Conservation (phyloP, 2,888 invertebrate genomes). For the Eupithecia pulchellata region DNA sequence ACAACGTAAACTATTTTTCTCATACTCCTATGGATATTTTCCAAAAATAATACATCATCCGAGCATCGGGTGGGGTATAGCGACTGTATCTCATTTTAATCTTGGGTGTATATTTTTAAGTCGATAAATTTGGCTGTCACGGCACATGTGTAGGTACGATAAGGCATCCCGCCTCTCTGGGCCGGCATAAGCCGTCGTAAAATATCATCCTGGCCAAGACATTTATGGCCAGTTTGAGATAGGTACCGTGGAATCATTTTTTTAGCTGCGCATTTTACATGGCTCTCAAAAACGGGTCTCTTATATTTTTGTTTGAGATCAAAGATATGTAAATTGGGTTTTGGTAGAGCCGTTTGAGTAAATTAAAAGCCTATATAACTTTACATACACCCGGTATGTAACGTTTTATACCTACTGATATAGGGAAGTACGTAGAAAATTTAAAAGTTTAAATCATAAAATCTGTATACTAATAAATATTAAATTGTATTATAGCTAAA, state of each 20-base stretch:
- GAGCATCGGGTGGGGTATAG: conserved; percentile 57
- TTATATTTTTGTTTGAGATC: conserved; percentile 29
- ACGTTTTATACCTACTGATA: too few relatives aligned
- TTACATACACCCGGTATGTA: too few relatives aligned
- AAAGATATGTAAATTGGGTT: conserved; percentile 37
- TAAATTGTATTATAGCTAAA: too few relatives aligned
- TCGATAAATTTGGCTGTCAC: conserved; percentile 84
- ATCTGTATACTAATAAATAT: too few relatives aligned
- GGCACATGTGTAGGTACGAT: conserved; percentile 77
- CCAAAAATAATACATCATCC: conserved; percentile 73
- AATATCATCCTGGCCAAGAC: conserved; percentile 82
- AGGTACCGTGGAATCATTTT: conserved; percentile 74
- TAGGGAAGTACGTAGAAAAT: too few relatives aligned
- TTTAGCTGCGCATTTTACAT: conserved; percentile 52
- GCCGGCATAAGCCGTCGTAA: conserved; percentile 73
- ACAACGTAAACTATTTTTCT: conserved; percentile 47
- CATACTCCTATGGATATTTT: conserved; percentile 25
- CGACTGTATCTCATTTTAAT: conserved; percentile 74
- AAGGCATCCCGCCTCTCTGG: conserved; percentile 71
- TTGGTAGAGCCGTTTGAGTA: conserved; percentile 25
- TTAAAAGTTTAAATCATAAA: too few relatives aligned
- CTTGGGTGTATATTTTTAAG: conserved; percentile 80
- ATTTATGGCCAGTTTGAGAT: conserved; percentile 78
- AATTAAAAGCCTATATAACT: conserved; percentile 17
- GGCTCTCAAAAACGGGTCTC: conserved; percentile 31